Base-by-base conservation (phyloP, 1,140 invertebrate species). In the Leucophenga varia region DNA sequence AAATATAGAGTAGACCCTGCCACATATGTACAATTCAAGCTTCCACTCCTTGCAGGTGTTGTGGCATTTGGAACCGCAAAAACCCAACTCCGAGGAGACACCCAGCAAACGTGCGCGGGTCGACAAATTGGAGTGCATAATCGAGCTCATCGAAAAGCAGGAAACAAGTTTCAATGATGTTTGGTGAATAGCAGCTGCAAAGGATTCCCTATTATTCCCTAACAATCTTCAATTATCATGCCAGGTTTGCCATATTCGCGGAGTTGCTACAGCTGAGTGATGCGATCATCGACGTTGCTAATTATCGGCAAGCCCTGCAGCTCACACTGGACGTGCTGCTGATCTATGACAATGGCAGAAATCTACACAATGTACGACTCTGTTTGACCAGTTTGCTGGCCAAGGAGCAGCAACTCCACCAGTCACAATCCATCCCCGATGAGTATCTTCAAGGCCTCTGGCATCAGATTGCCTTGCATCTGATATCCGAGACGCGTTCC, bases 171-270 rank as follows among this genome's bases (percentile, higher is more conserved):
- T 69, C 9, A 65, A 60, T 43, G 68, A 60, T 21, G 54, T 58
- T 6, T 72, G 68, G 68, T 57, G 54, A 32, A 43, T 35, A 13
- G n/a, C n/a, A n/a, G n/a, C n/a, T n/a, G n/a, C n/a, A n/a, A n/a
- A n/a, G n/a, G n/a, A n/a, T n/a, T n/a, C n/a, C n/a, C n/a, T n/a
- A n/a, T n/a, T n/a, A n/a, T n/a, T n/a, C n/a, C n/a, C n/a, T n/a
- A n/a, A n/a, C n/a, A n/a, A n/a, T n/a, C n/a, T n/a, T n/a, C n/a
- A n/a, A n/a, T n/a, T n/a, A n/a, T n/a, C n/a, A n/a, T n/a, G n/a
- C 3, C 28, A 61, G 59, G 59, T 60, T 72, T 39, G 61, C 61
- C 25, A 61, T 72, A 10, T 58, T 63, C n/a, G 37, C 61, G 1
- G 56, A 63, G 25, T 13, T 72, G n/a, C 28, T 72, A 1, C 57